Percentiles rank a stretch among this genome's conserved stretches.
Conservation (phyloP, 2,888 invertebrate species). For the Nemapogon koenigi region DNA sequence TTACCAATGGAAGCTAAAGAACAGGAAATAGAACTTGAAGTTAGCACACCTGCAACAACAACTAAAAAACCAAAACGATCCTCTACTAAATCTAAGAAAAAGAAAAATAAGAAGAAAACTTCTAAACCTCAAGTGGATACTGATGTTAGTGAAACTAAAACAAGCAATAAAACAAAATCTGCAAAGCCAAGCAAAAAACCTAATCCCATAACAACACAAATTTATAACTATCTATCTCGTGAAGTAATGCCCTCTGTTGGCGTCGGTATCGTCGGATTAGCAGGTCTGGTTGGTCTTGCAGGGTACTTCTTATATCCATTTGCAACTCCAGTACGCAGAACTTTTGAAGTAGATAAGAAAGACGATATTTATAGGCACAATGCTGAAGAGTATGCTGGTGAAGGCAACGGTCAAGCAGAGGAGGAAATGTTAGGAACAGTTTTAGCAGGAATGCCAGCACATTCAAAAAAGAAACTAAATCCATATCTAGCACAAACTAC, state of each 20-base stretch:
- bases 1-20: conserved; percentile 55
- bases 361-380: conserved; percentile 73
- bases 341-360: conserved; percentile 69
- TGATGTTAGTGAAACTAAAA: conserved; percentile 42
- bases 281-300: conserved; percentile 76
- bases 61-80: conserved; percentile 56
- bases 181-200: conserved; percentile 47
- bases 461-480: conserved; percentile 50
- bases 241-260: conserved; percentile 85
- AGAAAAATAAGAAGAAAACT: conserved; percentile 67
- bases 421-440: conserved; percentile 80
- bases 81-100: conserved; percentile 53
- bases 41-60: conserved; percentile 47
- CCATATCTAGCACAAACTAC: conserved; percentile 50
- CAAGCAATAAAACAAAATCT: conserved; percentile 62
- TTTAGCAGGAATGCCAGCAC: conserved; percentile 71
- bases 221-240: conserved; percentile 78
- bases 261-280: conserved; percentile 76
- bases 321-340: conserved; percentile 68
- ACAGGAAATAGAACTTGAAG: conserved; percentile 55
- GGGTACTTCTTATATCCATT: conserved; percentile 81
- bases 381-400: conserved; percentile 70
- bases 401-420: conserved; percentile 73
- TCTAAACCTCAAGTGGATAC: conserved; percentile 38
- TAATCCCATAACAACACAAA: conserved; percentile 73